These are phyloP conservation scores for Pelosia muscerda DNA, from an alignment of 2,888 invertebrate species.

Conservation along the genomic window DNA sequence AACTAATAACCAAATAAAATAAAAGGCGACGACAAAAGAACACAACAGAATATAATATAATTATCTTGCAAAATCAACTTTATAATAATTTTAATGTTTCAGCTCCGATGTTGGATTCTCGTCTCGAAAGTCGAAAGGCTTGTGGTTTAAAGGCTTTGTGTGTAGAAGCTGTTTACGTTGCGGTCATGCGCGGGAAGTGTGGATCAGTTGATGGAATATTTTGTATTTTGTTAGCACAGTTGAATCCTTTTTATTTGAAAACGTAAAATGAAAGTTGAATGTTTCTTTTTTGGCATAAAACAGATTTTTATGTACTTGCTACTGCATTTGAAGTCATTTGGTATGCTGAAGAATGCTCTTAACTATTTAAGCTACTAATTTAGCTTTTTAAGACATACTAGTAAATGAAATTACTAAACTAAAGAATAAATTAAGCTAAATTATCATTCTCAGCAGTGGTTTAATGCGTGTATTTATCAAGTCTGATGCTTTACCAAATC, in stretches of 20 bases:
- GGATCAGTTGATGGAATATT: not conserved
- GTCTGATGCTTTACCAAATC: no score
- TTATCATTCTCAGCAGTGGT: no score
- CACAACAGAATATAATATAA: not conserved
- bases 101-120: not conserved
- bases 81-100: slow-evolving; percentile 43
- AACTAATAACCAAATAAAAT: no score
- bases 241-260: not conserved
- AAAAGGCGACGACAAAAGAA: no score
- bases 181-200: not conserved
- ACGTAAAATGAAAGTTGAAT: not conserved
- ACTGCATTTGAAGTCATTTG: not conserved
- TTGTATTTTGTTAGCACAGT: not conserved
- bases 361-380: not conserved
- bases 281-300: not conserved
- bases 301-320: not conserved
- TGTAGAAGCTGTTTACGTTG: not conserved
- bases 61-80: slow-evolving; percentile 26
- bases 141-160: slow-evolving; percentile 13
- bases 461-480: no score
- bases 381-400: not conserved
- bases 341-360: not conserved
- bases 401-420: not conserved
- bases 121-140: slow-evolving; percentile 11
- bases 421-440: no score